Evolutionary conservation across 2,888 invertebrate species (phyloP).

Genomic region (Koerneria pararmatus): DNA sequence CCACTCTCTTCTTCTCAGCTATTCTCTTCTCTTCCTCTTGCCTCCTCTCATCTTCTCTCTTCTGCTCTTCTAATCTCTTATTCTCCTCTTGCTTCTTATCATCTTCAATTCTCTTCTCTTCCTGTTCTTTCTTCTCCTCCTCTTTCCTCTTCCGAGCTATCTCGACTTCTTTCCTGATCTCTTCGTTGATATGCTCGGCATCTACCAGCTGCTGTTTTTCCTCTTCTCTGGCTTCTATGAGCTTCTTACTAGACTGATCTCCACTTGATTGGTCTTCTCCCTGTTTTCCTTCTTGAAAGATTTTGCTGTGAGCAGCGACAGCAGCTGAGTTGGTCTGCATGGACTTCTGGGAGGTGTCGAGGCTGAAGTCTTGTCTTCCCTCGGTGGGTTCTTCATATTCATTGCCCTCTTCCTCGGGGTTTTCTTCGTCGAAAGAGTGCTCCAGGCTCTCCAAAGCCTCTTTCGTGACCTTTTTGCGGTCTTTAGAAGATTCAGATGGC

Average conservation of each 20-base stretch:
- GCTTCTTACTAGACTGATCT: too few relatives aligned
- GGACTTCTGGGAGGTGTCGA: too few relatives aligned
- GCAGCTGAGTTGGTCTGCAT: too few relatives aligned
- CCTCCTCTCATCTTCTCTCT: too few relatives aligned
- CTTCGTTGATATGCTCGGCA: constrained; percentile 13
- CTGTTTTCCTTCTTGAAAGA: too few relatives aligned
- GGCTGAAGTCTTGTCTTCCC: too few relatives aligned
- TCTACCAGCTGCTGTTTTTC: constrained; percentile 12
- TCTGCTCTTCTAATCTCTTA: too few relatives aligned
- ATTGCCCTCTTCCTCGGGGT: constrained; percentile 15
- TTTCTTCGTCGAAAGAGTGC: constrained; percentile 8
- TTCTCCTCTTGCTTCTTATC: not conserved
- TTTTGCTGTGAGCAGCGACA: too few relatives aligned
- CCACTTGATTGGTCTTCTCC: too few relatives aligned
- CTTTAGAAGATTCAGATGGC: too few relatives aligned
- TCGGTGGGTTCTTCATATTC: constrained; percentile 21
- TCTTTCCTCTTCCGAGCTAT: not conserved
- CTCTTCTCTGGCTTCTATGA: too few relatives aligned
- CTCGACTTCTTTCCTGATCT: constrained; percentile 15
- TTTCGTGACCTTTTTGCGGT: too few relatives aligned
- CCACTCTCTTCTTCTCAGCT: not conserved
- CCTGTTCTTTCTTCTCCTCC: constrained; percentile 14
- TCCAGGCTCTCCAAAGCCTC: constrained; percentile 17
- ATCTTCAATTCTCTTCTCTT: not conserved
- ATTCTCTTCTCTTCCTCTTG: constrained; percentile 8